phyloP scores from a whole-genome alignment of 2,797 vertebrate genomes.

The Ibycter americanus region DNA sequence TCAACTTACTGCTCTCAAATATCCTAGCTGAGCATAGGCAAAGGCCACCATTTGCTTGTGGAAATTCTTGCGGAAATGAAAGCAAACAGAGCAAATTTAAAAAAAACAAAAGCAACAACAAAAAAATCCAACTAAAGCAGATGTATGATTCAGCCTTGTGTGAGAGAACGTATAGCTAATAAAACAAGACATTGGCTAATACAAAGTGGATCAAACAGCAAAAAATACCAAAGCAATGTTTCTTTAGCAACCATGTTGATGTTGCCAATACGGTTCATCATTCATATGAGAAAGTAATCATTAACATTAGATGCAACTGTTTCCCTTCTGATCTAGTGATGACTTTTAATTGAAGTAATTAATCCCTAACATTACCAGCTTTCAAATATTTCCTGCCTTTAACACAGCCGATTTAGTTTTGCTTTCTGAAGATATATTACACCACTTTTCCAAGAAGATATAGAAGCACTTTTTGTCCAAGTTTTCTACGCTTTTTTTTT shows the following conservation, averaged over 20 bases:
- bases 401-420: not conserved
- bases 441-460: not conserved
- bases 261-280: not conserved
- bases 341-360: not conserved
- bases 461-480: not conserved
- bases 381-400: not conserved
- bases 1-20: not conserved
- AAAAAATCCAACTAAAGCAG: not conserved
- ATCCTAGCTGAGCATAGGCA: not conserved
- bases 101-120: not conserved
- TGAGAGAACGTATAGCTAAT: not conserved
- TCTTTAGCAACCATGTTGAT: not conserved
- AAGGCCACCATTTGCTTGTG: not conserved
- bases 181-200: not conserved
- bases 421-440: not conserved
- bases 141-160: not conserved
- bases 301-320: not conserved
- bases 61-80: not conserved
- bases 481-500: not conserved
- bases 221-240: not conserved
- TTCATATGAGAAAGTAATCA: not conserved
- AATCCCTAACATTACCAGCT: not conserved
- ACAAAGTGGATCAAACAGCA: not conserved
- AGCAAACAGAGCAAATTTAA: not conserved
- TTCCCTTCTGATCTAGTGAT: not conserved